A percentile compares a stretch with the other conserved stretches of the same genome.
phyloP scores from a whole-genome alignment of 2,113 vertebrate species.

The Oncorhynchus nerka region DNA sequence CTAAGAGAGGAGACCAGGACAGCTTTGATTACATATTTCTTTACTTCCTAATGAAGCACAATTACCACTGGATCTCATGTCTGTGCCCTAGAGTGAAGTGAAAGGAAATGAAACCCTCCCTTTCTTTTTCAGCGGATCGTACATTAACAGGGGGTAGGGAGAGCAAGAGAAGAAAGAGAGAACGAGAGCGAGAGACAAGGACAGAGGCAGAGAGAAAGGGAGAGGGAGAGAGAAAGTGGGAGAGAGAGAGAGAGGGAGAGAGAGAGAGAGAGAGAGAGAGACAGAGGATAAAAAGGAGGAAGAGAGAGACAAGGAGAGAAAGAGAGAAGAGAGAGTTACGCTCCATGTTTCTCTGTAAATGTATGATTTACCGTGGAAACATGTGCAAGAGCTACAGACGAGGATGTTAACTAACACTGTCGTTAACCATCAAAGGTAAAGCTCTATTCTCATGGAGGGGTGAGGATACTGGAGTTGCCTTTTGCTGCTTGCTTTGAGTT shows the following conservation, averaged over 20 bases:
- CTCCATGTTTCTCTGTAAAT: too few species aligned
- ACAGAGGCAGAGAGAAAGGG: not conserved
- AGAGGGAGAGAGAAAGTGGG: conserved; percentile 39
- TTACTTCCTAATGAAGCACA: conserved; percentile 66
- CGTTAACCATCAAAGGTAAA: too few species aligned
- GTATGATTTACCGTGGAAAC: too few species aligned
- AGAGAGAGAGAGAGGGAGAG: conserved; percentile 29
- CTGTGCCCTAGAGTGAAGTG: conserved; percentile 56
- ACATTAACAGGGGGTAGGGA: not conserved
- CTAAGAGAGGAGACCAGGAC: conserved; percentile 38
- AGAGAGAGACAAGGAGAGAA: conserved; percentile 37
- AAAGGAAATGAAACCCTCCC: conserved; percentile 33
- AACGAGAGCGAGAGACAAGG: conserved; percentile 34
- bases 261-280: conserved; percentile 35
- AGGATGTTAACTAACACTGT: too few species aligned
- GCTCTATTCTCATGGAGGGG: too few species aligned
- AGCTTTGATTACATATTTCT: conserved; percentile 70
- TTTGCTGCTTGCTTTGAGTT: too few species aligned
- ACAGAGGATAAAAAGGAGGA: conserved; percentile 20
- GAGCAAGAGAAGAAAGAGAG: conserved; percentile 21
- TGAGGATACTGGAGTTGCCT: too few species aligned
- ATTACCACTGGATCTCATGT: conserved; percentile 48
- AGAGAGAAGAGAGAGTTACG: not conserved
- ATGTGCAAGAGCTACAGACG: not conserved
- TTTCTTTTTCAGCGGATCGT: not conserved